Percentiles rank a stretch among this genome's conserved stretches.
phyloP scores from a whole-genome alignment of 2,888 invertebrate genomes.

The Pandemis cinnamomeana region DNA sequence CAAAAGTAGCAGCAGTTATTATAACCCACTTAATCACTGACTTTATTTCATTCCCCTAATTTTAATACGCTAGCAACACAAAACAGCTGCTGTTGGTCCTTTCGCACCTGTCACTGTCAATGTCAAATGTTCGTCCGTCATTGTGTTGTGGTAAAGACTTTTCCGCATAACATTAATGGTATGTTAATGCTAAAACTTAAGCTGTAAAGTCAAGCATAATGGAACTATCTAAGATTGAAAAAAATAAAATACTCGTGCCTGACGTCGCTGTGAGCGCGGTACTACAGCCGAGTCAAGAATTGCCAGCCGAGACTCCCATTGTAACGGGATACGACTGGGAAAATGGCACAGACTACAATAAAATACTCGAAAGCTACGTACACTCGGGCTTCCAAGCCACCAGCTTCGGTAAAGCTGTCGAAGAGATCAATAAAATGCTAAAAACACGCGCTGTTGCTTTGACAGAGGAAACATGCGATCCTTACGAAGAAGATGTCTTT shows the following conservation, averaged over 20 bases:
- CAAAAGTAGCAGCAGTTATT: too few relatives aligned
- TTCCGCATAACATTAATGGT: slow-evolving; percentile 15
- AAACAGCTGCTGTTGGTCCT: background rate
- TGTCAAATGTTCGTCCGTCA: slow-evolving; percentile 14
- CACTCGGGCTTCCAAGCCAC: slow-evolving; percentile 99
- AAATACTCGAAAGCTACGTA: slow-evolving; percentile 91
- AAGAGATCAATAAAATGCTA: slow-evolving; percentile 97
- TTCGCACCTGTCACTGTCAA: background rate
- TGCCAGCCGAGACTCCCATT: slow-evolving; percentile 87
- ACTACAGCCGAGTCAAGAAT: slow-evolving; percentile 86
- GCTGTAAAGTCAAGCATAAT: slow-evolving; percentile 57
- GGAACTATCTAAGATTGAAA: slow-evolving; percentile 54
- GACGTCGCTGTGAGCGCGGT: slow-evolving; percentile 89
- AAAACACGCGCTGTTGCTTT: slow-evolving; percentile 89
- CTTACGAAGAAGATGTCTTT: slow-evolving; percentile 91
- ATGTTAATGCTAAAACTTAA: slow-evolving; percentile 13
- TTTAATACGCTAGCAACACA: slow-evolving; percentile 2
- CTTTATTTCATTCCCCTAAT: background rate
- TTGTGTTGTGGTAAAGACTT: slow-evolving; percentile 14
- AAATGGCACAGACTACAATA: slow-evolving; percentile 92
- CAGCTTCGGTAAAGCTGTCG: slow-evolving; percentile 95
- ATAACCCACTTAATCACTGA: background rate
- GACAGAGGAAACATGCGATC: slow-evolving; percentile 86
- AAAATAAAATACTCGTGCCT: slow-evolving; percentile 63
- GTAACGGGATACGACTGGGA: slow-evolving; percentile 98